These are phyloP conservation scores for Glyphotaelius pellucidus DNA, from an alignment of 2,888 invertebrate species.

Conservation along the genomic window DNA sequence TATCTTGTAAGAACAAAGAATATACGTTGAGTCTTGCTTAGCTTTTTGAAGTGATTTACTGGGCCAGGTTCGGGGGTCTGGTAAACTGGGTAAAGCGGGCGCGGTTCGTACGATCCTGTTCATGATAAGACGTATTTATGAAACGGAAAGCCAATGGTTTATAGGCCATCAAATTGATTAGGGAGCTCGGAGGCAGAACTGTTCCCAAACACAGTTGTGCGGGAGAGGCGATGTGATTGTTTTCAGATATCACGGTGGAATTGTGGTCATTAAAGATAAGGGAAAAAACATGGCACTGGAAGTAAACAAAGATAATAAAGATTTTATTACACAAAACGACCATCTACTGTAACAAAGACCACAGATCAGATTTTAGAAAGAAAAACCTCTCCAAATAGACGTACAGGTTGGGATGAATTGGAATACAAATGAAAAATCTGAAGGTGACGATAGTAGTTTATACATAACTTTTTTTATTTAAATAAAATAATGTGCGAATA, in stretches of 20 bases:
- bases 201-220: background rate
- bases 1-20: slow-evolving; percentile 40
- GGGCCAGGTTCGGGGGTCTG: slow-evolving; percentile 14
- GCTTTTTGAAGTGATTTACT: slow-evolving; percentile 40
- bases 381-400: background rate
- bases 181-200: background rate
- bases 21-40: slow-evolving; percentile 7
- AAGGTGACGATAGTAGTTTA: no score
- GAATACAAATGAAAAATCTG: no score
- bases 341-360: background rate
- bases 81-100: background rate
- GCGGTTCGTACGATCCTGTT: slow-evolving; percentile 9
- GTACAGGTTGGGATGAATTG: no score
- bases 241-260: background rate
- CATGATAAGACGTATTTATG: slow-evolving; percentile 10
- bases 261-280: background rate
- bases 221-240: background rate
- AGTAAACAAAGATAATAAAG: background rate
- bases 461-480: no score
- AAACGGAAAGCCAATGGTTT: slow-evolving; percentile 26
- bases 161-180: slow-evolving; percentile 21
- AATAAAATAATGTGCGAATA: no score
- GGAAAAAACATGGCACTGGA: background rate
- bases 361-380: background rate
- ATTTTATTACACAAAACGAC: background rate